phyloP scores from a whole-genome alignment of 2,113 vertebrate species.

The Zingel zingel region DNA sequence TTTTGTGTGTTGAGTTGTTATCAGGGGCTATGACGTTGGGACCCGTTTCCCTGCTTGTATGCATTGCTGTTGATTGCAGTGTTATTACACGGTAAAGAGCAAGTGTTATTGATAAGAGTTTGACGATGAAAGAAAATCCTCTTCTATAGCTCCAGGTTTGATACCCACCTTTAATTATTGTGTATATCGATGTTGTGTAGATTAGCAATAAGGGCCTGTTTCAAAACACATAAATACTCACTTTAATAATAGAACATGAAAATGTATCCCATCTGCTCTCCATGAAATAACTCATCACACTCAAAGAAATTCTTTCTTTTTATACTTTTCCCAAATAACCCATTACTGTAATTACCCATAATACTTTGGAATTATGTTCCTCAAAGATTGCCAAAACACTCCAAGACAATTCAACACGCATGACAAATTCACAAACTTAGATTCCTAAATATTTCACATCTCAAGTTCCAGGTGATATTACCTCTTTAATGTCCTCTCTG shows the following conservation, averaged over 20 bases:
- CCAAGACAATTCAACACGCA: conserved; percentile 34
- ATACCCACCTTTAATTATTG: conserved; percentile 53
- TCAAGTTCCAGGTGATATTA: conserved; percentile 57
- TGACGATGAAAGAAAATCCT: conserved; percentile 28
- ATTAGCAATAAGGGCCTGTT: conserved; percentile 30
- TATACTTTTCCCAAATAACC: conserved; percentile 38
- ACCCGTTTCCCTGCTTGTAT: conserved; percentile 24
- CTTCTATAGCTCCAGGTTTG: conserved; percentile 58
- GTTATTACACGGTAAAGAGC: conserved; percentile 72
- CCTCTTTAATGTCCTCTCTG: conserved; percentile 39
- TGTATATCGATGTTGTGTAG: conserved; percentile 59
- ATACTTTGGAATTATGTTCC: conserved; percentile 52
- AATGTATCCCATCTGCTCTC: conserved; percentile 27
- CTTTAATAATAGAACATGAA: conserved; percentile 24
- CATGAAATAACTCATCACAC: conserved; percentile 8
- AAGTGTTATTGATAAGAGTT: conserved; percentile 44
- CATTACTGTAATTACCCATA: conserved; percentile 46
- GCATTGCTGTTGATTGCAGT: conserved; percentile 68
- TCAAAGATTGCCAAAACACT: conserved; percentile 68
- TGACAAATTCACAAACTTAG: conserved; percentile 20
- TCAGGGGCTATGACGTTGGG: conserved; percentile 8
- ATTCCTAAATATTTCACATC: conserved; percentile 31
- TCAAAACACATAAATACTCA: conserved; percentile 30
- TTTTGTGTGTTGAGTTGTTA: conserved; percentile 17
- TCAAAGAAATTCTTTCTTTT: conserved; percentile 13